Conservation (phyloP, 1,140 invertebrate species). For the Wasmannia auropunctata region DNA sequence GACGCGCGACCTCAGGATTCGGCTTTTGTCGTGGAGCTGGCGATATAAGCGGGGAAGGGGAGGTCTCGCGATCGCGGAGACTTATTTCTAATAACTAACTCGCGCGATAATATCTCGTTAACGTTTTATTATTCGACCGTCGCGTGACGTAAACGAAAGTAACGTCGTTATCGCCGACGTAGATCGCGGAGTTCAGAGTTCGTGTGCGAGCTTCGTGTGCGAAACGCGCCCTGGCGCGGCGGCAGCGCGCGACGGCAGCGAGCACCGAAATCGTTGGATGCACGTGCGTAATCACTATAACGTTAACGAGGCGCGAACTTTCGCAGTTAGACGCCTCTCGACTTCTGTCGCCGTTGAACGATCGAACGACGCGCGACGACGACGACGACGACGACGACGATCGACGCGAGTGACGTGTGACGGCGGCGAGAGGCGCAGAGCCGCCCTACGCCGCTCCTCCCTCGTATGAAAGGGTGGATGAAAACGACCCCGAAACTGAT, state of each 20-base stretch:
- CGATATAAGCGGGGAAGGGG: too few species aligned
- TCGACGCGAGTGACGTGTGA: slow-evolving; percentile 18
- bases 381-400: too few species aligned
- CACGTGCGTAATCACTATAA: slow-evolving; percentile 43
- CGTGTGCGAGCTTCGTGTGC: neutral
- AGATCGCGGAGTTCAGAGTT: neutral
- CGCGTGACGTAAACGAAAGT: neutral
- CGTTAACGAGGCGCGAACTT: slow-evolving; percentile 51
- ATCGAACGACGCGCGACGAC: slow-evolving; percentile 6
- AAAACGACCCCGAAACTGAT: slow-evolving; percentile 71
- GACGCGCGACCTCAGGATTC: neutral
- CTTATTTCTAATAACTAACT: neutral
- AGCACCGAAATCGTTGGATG: slow-evolving; percentile 1
- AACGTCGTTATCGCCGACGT: neutral
- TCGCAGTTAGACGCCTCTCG: slow-evolving; percentile 18
- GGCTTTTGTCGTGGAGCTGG: neutral
- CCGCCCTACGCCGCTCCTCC: neutral
- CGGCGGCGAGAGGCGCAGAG: neutral
- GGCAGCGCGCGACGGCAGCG: too few species aligned
- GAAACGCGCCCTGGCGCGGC: neutral
- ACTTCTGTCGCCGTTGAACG: slow-evolving; percentile 11
- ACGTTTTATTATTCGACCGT: neutral
- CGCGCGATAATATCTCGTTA: slow-evolving; percentile 10
- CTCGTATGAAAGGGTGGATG: slow-evolving; percentile 20
- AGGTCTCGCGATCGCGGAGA: neutral